phyloP scores from a whole-genome alignment of 2,797 vertebrate genomes.

The Pelobates cultripes region DNA sequence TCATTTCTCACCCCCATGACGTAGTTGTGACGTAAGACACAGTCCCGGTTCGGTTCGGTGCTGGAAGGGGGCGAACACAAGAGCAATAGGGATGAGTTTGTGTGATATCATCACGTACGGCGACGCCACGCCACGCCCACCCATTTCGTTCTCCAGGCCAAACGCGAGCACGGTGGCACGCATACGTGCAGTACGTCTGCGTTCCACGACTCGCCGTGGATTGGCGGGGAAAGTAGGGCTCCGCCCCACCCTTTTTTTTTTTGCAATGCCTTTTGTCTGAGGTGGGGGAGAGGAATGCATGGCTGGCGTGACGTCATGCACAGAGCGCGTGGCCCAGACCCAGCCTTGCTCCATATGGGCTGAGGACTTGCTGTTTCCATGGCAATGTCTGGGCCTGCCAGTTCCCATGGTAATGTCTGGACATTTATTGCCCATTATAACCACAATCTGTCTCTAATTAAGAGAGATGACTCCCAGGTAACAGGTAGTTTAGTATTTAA shows the following conservation, averaged over 20 bases:
- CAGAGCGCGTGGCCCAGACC: neutral
- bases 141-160: neutral
- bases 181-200: conserved; percentile 19
- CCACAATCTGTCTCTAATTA: too few relatives aligned
- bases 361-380: neutral
- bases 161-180: neutral
- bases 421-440: too few relatives aligned
- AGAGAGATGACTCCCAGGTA: too few relatives aligned
- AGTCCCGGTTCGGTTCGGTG: conserved; percentile 49
- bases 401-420: conserved; percentile 8
- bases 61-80: conserved; percentile 32
- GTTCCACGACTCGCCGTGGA: conserved; percentile 3
- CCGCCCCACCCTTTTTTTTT: conserved; percentile 2
- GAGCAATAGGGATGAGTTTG: conserved; percentile 14
- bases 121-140: conserved; percentile 3
- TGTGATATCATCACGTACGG: conserved; percentile 49
- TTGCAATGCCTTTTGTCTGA: conserved; percentile 35
- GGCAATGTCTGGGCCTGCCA: neutral
- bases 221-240: conserved; percentile 40
- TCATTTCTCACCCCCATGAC: conserved; percentile 53
- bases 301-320: conserved; percentile 5
- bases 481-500: neutral
- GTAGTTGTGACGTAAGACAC: conserved; percentile 45
- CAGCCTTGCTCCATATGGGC: neutral
- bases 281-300: neutral